A percentile compares a stretch with the other conserved stretches of the same genome.
Evolutionary conservation across 2,888 invertebrate species (phyloP).

Genomic region (Microdon myrmicae): DNA sequence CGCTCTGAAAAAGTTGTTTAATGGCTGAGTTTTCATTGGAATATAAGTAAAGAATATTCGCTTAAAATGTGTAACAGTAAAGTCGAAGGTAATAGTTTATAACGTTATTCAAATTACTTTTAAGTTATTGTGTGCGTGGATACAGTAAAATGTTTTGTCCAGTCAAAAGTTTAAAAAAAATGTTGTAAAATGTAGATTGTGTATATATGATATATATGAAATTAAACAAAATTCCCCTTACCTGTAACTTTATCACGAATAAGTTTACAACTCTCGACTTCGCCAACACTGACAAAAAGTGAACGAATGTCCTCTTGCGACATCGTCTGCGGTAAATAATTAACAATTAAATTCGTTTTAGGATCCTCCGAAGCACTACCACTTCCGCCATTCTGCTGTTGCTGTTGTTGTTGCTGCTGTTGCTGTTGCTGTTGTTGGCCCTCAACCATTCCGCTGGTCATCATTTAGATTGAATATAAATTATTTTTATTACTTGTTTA

Average conservation of each 20-base stretch:
- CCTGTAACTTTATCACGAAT: constrained; percentile 96
- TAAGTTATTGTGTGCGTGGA: background rate
- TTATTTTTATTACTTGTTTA: constrained; percentile 12
- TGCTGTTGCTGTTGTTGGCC: constrained; percentile 78
- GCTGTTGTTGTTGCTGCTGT: constrained; percentile 67
- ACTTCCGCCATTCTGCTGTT: constrained; percentile 57
- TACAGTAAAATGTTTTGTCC: background rate
- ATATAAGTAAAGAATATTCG: too few relatives aligned
- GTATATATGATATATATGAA: background rate
- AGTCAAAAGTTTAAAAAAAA: background rate
- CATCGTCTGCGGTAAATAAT: constrained; percentile 94
- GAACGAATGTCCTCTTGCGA: constrained; percentile 95
- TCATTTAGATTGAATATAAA: constrained; percentile 52
- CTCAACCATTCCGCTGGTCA: constrained; percentile 68
- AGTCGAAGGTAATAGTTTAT: too few relatives aligned
- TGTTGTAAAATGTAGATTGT: background rate
- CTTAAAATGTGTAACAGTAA: too few relatives aligned
- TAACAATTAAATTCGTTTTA: constrained; percentile 94
- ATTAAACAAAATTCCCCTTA: constrained; percentile 62
- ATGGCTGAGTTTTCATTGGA: too few relatives aligned
- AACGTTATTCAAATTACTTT: too few relatives aligned
- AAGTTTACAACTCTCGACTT: constrained; percentile 96
- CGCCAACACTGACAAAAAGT: constrained; percentile 93
- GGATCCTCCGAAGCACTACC: constrained; percentile 73
- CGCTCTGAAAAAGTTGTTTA: too few relatives aligned